Conservation (phyloP, 2,113 vertebrate genomes). For the Sylvietta virens region DNA sequence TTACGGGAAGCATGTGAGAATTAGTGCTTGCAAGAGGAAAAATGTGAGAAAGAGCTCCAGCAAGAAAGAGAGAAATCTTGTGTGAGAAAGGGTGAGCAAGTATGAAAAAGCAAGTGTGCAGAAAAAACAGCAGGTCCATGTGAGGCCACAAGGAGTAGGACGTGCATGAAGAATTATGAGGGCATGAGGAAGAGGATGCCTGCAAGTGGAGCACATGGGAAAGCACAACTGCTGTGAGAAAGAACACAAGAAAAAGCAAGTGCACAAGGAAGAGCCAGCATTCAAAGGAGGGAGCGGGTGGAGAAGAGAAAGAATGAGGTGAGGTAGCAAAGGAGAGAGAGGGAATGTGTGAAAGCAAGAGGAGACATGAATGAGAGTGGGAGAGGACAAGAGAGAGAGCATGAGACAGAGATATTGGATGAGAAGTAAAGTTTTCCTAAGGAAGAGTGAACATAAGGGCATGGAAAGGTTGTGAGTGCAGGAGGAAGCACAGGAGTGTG, state of each 20-base stretch:
- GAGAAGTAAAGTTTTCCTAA: background rate
- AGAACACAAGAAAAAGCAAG: background rate
- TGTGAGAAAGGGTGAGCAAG: background rate
- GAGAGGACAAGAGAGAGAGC: background rate
- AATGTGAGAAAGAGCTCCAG: background rate
- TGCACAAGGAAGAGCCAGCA: background rate
- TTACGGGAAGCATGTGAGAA: background rate
- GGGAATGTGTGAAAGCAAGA: background rate
- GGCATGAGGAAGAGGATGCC: background rate
- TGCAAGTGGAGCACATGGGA: background rate
- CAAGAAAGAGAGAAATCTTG: background rate
- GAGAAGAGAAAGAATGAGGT: background rate
- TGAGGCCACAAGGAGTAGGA: background rate
- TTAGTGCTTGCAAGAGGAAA: background rate
- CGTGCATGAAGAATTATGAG: background rate
- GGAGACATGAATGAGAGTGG: background rate
- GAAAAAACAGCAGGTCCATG: background rate
- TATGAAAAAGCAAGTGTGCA: background rate
- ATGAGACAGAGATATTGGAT: background rate
- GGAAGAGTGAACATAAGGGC: background rate
- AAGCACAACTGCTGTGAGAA: rapidly evolving
- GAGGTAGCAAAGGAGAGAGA: background rate
- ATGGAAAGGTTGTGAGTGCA: background rate
- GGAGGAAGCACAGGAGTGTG: background rate
- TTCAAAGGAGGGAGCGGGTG: rapidly evolving